Percentiles rank a stretch among this genome's conserved stretches.
Conservation (phyloP, 2,113 vertebrate genomes). For the Anhinga anhinga region DNA sequence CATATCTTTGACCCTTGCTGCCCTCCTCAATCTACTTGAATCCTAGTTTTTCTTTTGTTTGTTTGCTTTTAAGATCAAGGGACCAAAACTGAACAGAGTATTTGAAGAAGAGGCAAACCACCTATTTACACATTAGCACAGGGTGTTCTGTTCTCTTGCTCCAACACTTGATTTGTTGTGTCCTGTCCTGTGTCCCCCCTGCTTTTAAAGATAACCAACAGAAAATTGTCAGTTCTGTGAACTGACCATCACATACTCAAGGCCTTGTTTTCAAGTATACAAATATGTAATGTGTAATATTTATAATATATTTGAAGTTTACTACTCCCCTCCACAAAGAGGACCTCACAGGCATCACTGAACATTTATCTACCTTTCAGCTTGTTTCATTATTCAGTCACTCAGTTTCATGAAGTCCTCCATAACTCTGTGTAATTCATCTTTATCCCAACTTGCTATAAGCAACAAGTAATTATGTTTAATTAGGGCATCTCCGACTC, state of each 20-base stretch:
- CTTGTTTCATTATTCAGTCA: neutral
- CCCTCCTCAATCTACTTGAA: neutral
- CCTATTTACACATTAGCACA: neutral
- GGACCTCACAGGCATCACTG: neutral
- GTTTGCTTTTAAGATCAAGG: neutral
- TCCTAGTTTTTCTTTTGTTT: too few relatives aligned
- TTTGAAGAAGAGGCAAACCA: neutral
- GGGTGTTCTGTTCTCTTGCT: neutral
- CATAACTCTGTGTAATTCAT: neutral
- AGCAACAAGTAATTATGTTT: neutral
- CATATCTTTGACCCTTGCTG: neutral
- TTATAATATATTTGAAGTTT: neutral
- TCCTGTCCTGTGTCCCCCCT: too few relatives aligned
- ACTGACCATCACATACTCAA: neutral
- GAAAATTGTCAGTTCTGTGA: neutral
- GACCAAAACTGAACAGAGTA: neutral
- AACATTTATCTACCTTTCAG: neutral
- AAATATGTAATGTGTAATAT: neutral
- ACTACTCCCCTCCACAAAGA: neutral
- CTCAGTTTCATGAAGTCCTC: neutral
- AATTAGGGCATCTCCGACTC: neutral
- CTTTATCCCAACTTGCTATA: neutral
- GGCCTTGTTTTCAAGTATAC: neutral
- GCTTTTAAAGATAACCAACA: neutral
- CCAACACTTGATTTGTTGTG: neutral